These are phyloP conservation scores for Noctua janthina DNA, from an alignment of 2,888 invertebrate species.

Conservation along the genomic window DNA sequence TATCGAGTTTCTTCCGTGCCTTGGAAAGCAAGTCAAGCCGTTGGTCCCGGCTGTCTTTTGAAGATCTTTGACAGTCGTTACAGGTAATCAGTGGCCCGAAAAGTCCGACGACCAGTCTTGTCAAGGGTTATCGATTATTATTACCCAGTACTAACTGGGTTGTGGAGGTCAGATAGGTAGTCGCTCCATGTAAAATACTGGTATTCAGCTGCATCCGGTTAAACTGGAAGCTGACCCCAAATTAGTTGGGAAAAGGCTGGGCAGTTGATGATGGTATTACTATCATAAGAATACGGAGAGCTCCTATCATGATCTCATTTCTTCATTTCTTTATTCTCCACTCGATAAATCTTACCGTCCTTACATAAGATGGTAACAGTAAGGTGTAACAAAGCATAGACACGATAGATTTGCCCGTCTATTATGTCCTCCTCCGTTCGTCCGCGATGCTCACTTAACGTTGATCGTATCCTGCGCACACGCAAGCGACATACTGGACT, in stretches of 20 bases:
- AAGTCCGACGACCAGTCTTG: not conserved
- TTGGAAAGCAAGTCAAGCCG: too few relatives aligned
- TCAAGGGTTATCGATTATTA: not conserved
- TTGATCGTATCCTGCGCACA: conserved; percentile 72
- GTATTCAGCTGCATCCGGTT: not conserved
- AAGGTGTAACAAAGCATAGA: conserved; percentile 41
- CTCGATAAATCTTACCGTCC: not conserved
- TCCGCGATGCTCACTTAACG: conserved; percentile 53
- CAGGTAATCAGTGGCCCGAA: too few relatives aligned
- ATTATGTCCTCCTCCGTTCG: conserved; percentile 53
- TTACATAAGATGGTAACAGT: not conserved
- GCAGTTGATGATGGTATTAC: not conserved
- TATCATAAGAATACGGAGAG: not conserved
- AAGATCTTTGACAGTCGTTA: too few relatives aligned
- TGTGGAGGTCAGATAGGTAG: not conserved
- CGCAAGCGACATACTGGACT: conserved; percentile 42
- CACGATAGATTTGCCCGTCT: conserved; percentile 20
- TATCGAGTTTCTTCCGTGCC: too few relatives aligned
- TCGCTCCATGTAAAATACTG: not conserved
- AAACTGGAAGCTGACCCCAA: not conserved
- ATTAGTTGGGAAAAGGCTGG: not conserved
- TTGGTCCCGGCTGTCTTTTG: too few relatives aligned
- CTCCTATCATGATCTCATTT: not conserved
- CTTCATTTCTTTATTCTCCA: not conserved
- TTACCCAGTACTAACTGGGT: not conserved